phyloP scores from a whole-genome alignment of 2,888 invertebrate species.

The Norana najaformis region DNA sequence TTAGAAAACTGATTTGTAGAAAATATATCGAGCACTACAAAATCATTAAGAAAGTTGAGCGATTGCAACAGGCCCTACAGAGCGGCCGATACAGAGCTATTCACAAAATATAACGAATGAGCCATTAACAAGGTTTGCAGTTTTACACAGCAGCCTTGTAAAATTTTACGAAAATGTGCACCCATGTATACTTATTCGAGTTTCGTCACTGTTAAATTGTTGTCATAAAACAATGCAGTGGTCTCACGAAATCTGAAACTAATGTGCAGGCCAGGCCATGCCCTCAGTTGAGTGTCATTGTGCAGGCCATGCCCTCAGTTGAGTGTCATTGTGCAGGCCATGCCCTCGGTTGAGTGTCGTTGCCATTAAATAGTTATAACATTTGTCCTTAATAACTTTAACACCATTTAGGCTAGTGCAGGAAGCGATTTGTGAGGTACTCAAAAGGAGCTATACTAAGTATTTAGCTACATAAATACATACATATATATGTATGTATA shows the following conservation, averaged over 20 bases:
- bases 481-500: too few relatives aligned
- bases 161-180: neutral
- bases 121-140: neutral
- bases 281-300: neutral
- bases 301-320: neutral
- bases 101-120: neutral
- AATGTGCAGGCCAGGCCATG: neutral
- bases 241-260: neutral
- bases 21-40: neutral
- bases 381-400: too few relatives aligned
- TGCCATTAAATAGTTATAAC: too few relatives aligned
- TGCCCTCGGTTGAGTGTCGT: neutral
- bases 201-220: too few relatives aligned
- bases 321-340: neutral
- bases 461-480: too few relatives aligned
- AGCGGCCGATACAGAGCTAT: neutral
- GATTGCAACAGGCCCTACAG: neutral
- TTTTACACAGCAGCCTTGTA: neutral
- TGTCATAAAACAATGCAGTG: too few relatives aligned
- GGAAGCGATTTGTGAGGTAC: too few relatives aligned
- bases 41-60: constrained; percentile 7
- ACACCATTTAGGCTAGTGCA: too few relatives aligned
- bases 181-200: too few relatives aligned
- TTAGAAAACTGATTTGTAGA: neutral
- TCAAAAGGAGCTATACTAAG: too few relatives aligned